Conservation (phyloP, 2,888 invertebrate species). For the Hirtodrosophila cameraria region DNA sequence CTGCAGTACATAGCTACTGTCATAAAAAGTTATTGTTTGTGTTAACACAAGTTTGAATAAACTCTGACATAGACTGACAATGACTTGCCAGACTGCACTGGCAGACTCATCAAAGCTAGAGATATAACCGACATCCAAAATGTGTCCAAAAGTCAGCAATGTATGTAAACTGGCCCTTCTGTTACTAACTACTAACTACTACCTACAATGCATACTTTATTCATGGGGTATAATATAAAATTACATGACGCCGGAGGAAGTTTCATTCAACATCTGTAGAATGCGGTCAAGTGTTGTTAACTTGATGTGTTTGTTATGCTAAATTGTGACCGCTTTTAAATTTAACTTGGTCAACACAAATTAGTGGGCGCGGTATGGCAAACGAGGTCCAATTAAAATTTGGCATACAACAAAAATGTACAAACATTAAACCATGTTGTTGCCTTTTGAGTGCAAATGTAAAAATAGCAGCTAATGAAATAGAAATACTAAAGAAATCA, state of each 20-base stretch:
- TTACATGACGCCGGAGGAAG: constrained; percentile 19
- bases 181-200: too few relatives aligned
- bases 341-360: background rate
- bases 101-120: too few relatives aligned
- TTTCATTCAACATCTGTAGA: constrained; percentile 5
- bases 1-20: too few relatives aligned
- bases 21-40: too few relatives aligned
- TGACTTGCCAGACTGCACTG: too few relatives aligned
- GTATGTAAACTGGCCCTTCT: too few relatives aligned
- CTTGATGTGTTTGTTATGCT: constrained; percentile 7
- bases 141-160: too few relatives aligned
- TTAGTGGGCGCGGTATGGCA: background rate
- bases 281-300: constrained; percentile 34
- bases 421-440: constrained; percentile 22
- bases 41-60: too few relatives aligned
- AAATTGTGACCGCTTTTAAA: constrained; percentile 8
- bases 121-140: too few relatives aligned
- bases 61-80: too few relatives aligned
- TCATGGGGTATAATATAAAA: background rate
- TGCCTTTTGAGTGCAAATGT: constrained; percentile 20
- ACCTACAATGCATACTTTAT: background rate
- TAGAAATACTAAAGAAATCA: constrained; percentile 3
- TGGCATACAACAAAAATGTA: background rate
- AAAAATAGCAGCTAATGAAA: constrained; percentile 37
- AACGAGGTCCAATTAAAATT: background rate